Base-by-base conservation (phyloP, 2,113 vertebrate species). In the Micronycteris hirsuta region DNA sequence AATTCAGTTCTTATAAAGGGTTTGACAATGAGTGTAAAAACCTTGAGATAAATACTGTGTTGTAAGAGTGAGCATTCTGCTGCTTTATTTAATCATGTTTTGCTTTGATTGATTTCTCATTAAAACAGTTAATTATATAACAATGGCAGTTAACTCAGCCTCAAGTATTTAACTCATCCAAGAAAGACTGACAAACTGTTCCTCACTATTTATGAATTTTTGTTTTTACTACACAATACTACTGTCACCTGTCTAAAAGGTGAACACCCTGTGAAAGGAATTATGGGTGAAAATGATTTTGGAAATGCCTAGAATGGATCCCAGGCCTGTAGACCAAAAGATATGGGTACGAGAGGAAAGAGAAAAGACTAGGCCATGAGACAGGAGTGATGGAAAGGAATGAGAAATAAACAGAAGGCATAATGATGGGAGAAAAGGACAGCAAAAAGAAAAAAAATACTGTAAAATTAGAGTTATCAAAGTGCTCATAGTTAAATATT, bases 31-130 rank as follows among this genome's bases (percentile, higher is more conserved):
- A 96, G 20, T 45, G 26, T 19, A 80, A 80, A 86, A 78, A 38
- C 15, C 19, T 67, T 61, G 86, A 92, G 33, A 85, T 70, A 52
- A 94, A 73, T 33, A 43, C 33, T 74, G 10, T 71, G 58, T 49
- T 91, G 28, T 56, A 8, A 68, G n/a, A 45, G 76, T 61, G 67
- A 43, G 24, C 24, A 22, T n/a, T 17, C 28, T 54, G 26, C 56
- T 71, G 10, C 74, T 90, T 81, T 89, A 86, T 33, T 68, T 82
- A 87, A 28, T 63, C 56, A 43, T 38, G 54, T 54, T 95, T 90
- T 83, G 11, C 77, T 76, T 89, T 89, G 76, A 82, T 36, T 65
- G 89, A 76, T 86, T 94, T 78, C 52, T 95, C 91, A 94, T 88
- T 70, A 47, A 83, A 63, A 81, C 17, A 94, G 38, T 88, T 95